Base-by-base conservation (phyloP, 2,113 vertebrate genomes). In the Petroica traversi region DNA sequence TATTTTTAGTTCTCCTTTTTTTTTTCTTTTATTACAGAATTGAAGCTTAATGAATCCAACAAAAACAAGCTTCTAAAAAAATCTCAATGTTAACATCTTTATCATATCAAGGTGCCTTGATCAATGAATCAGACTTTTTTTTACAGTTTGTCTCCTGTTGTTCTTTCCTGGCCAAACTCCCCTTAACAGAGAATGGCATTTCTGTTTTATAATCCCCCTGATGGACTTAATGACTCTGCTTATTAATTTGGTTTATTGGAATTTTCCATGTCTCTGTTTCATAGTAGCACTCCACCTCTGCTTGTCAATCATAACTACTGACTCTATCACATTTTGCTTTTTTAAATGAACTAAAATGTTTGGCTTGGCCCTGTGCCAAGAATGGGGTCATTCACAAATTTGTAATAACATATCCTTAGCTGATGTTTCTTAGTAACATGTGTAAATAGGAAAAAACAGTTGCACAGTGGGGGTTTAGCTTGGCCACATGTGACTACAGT, bases 371-470 rank as follows among this genome's bases (percentile, higher is more conserved):
- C 38, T 19, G 16, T 85, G 89, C 94, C 97, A 97, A 93, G 78
- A 94, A 95, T 96, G 77, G 97, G 97, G 94, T 97, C 97, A 98
- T 97, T 97, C 96, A 96, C 89, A 97, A 97, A 97, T 93, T 97
- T 96, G 95, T 90, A 97, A 97, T 97, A 97, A 96, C 86, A 97
- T 97, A 73, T 93, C 95, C 93, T 97, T 95, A 83, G 96, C 97
- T 96, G 97, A 88, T 95, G 97, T 98, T 95, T 93, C 97, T 97
- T 97, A 97, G 97, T 98, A 97, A 98, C 97, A 94, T 59, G 75
- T 92, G 95, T 97, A 98, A 98, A 97, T 98, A 98, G 97, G 97
- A 97, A 97, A 97, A 98, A 98, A 98, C 97, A 97, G 92, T 97
- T 97, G 61, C 89, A 90, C 95, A 96, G 92, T 1, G 12, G 95